Conservation (phyloP, 2,888 invertebrate species). For the Baronia brevicornis region DNA sequence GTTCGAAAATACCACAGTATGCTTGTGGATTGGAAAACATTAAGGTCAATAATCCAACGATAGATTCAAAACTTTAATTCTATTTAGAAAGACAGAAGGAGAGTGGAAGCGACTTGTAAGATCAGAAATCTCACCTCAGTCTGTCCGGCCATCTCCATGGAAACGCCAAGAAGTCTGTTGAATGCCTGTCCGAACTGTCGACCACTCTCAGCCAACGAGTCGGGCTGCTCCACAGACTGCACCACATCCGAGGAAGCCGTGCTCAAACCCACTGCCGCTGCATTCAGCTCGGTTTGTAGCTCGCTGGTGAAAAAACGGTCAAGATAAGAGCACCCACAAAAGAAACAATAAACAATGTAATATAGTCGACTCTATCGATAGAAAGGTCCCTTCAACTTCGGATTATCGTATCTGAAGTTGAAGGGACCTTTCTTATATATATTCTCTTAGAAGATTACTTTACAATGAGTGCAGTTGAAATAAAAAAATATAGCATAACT, state of each 20-base stretch:
- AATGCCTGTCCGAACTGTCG: slow-evolving; percentile 86
- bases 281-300: slow-evolving; percentile 89
- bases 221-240: slow-evolving; percentile 82
- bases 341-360: background rate
- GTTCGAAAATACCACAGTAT: no score
- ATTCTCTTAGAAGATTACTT: no score
- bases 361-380: no score
- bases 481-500: slow-evolving; percentile 18
- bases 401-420: no score
- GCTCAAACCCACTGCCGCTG: slow-evolving; percentile 89
- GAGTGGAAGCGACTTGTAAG: no score
- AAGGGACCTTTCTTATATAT: no score
- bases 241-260: slow-evolving; percentile 87
- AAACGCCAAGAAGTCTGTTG: slow-evolving; percentile 83
- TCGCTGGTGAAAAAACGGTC: slow-evolving; percentile 62
- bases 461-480: no score
- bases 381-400: no score
- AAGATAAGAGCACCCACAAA: background rate
- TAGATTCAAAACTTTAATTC: no score
- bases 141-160: slow-evolving; percentile 91
- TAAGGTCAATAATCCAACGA: no score
- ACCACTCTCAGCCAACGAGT: slow-evolving; percentile 83
- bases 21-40: no score
- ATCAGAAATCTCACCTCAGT: slow-evolving; percentile 77
- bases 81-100: no score